Evolutionary conservation across 2,888 invertebrate species (phyloP).

Genomic region (Dicranocentrus wangi): DNA sequence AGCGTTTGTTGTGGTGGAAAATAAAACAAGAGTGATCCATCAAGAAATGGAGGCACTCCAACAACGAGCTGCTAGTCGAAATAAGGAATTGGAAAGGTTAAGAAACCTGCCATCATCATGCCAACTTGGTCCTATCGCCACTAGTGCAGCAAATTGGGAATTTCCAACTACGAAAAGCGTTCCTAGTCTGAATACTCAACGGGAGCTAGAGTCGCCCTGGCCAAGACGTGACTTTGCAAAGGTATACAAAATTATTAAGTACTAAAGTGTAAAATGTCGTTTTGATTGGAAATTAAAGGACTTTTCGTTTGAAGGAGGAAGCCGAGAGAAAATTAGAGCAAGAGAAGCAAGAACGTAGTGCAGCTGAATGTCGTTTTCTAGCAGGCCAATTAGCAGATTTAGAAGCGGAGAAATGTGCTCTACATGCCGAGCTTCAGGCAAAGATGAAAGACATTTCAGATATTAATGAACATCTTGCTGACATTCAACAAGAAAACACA

Average conservation of each 20-base stretch:
- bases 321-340: too few species aligned
- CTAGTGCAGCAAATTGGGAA: too few species aligned
- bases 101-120: slow-evolving; percentile 19
- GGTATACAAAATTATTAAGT: too few species aligned
- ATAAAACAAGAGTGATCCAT: slow-evolving; percentile 18
- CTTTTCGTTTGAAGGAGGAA: too few species aligned
- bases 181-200: too few species aligned
- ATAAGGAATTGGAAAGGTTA: slow-evolving; percentile 22
- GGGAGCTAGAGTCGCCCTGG: too few species aligned
- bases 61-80: not conserved
- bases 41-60: slow-evolving; percentile 24
- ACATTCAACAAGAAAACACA: not conserved
- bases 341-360: too few species aligned
- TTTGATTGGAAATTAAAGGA: too few species aligned
- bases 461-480: not conserved
- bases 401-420: slow-evolving; percentile 10
- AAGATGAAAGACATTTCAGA: slow-evolving; percentile 12
- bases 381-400: slow-evolving; percentile 13
- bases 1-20: slow-evolving; percentile 8
- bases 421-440: slow-evolving; percentile 17
- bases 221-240: too few species aligned
- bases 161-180: too few species aligned
- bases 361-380: slow-evolving; percentile 14
- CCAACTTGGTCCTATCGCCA: not conserved
- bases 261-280: too few species aligned